Evolutionary conservation across 2,888 invertebrate genomes (phyloP), one percentile per base, ranked within the genome.

Genomic region (Napeogenes inachia): DNA sequence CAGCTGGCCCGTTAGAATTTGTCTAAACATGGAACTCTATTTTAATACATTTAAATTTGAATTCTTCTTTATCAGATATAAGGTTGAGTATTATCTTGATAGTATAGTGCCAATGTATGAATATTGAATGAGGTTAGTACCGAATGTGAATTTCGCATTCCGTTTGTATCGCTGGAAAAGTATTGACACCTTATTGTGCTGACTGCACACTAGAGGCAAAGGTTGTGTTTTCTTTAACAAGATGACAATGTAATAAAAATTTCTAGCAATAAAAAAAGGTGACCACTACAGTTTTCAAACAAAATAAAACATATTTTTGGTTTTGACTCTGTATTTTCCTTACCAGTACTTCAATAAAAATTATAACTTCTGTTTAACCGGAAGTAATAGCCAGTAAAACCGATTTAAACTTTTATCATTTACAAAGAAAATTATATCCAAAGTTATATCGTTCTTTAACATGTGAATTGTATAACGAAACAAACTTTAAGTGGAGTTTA

Each of bases 121-220:
- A 72, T 70, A 68, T 70, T 71, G 69, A 69, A 73, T 71, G 68
- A 67, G 70, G 69, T 61, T 68, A 68, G 65, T 68, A 68, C 64
- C 67, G 69, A 61, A 68, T 63, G 67, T 68, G 70, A 67, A 70
- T 68, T 73, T 68, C 62, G 64, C 67, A 71, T 71, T 69, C 70
- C 61, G 71, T 71, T 69, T 70, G 69, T 71, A 69, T 68, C 68
- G 68, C 46, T 64, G 61, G 57, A 61, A 64, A 63, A 67, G 63
- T 70, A 65, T 63, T 69, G 68, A 64, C 61, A 61, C 64, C 47
- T 59, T 62, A 61, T 65, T 64, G 63, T 68, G 57, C 57, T 61
- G 33, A 62, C 50, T 58, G 62, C 62, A 60, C 65, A 61, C 61
- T 55, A 50, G 54, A 60, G 38, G 60, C 55, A 60, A 61, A 61